phyloP scores from a whole-genome alignment of 2,113 vertebrate species.

The Xenopus laevis region DNA sequence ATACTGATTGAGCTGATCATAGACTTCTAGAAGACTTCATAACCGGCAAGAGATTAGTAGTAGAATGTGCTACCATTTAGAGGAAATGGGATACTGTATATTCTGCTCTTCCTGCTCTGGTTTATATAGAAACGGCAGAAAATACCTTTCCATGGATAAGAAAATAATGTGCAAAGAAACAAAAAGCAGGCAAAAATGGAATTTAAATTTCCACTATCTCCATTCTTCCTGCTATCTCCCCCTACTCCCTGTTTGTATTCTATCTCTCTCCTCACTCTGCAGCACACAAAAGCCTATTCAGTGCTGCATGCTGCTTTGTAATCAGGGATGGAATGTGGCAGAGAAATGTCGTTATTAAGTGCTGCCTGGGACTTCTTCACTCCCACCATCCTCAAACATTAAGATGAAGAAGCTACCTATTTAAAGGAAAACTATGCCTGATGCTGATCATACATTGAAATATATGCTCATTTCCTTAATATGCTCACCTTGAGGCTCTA shows the following conservation, averaged over 20 bases:
- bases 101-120: too few relatives aligned
- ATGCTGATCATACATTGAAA: too few relatives aligned
- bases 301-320: background rate
- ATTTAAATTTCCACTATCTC: background rate
- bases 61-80: too few relatives aligned
- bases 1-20: too few relatives aligned
- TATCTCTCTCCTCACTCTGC: slow-evolving; percentile 3
- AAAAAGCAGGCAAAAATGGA: background rate
- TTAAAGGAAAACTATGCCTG: too few relatives aligned
- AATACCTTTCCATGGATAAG: too few relatives aligned
- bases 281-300: slow-evolving; percentile 6
- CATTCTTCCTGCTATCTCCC: background rate
- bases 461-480: too few relatives aligned
- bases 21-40: too few relatives aligned
- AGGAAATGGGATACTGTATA: too few relatives aligned
- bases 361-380: background rate
- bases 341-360: background rate
- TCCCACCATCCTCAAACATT: background rate
- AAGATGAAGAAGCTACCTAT: background rate
- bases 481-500: too few relatives aligned
- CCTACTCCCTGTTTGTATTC: background rate
- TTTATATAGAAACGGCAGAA: too few relatives aligned
- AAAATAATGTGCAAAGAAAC: background rate
- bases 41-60: too few relatives aligned
- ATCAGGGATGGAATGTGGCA: background rate